Evolutionary conservation across 1,140 invertebrate species (phyloP), one percentile per base, ranked within the genome.

Genomic region (Polyergus mexicanus): DNA sequence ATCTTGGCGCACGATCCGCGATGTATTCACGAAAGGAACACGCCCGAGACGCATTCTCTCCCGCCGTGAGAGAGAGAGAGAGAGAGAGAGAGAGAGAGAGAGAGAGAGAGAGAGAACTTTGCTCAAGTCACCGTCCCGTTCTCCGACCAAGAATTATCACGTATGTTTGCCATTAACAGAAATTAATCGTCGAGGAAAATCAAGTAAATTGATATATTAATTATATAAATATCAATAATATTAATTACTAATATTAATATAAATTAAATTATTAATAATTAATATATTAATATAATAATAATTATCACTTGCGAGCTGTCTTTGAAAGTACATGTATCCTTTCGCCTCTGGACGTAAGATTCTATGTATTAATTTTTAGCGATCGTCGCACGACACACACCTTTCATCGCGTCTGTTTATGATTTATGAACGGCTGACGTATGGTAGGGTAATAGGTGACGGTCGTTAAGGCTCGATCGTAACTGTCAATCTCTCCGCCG

Each of bases 341-440:
- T 13, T 54, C 65, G 54, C n/a, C 13, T 1, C 13, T 44, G 8
- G 11, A 63, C 19, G 74, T 32, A 71, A 54, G 35, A 90, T 91
- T 92, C 68, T 86, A 90, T 83, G 63, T 56, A 85, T 88, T 87
- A 92, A 91, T 90, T 76, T 88, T 76, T 88, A 89, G 86, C 63
- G 77, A 44, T 88, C 86, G 88, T 91, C 69, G 84, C 87, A 65
- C 77, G 69, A 78, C 44, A 25, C 25, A 56, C n/a, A 63, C 74
- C 69, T 75, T 84, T 86, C 75, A 87, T 85, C 85, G 66, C 85
- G 62, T n/a, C 62, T 62, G 56, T 51, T 72, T 44, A 25, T 91
- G 87, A 91, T 92, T 92, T 90, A 92, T 74, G 74, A 85, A 13
- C 78, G 68, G 35, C 69, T 86, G 88, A 90, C 72, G 83, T 77